Percentiles rank a stretch among this genome's conserved stretches.
phyloP scores from a whole-genome alignment of 2,888 invertebrate genomes.

The Tridacna gigas region DNA sequence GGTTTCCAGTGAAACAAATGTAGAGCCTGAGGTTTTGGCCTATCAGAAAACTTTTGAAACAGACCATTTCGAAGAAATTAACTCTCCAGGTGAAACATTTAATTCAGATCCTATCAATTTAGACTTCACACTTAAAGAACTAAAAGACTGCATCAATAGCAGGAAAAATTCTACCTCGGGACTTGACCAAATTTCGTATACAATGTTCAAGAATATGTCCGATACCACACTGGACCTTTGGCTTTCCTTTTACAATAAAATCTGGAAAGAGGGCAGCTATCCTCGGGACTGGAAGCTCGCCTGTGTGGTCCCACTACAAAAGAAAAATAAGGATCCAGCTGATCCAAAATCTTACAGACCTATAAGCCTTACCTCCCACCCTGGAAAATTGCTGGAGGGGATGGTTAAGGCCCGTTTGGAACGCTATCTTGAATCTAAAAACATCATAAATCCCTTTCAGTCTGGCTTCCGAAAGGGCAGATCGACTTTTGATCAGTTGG shows the following conservation, averaged over 20 bases:
- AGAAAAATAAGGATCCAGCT: conserved; percentile 8
- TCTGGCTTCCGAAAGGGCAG: conserved; percentile 26
- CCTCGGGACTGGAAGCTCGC: conserved; percentile 32
- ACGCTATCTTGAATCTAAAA: conserved; percentile 20
- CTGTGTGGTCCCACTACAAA: conserved; percentile 32
- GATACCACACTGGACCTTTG: not conserved
- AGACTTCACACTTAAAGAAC: conserved; percentile 22
- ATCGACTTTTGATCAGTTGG: conserved; percentile 16
- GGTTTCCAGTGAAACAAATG: conserved; percentile 20
- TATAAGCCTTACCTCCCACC: conserved; percentile 36
- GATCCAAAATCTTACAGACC: conserved; percentile 36
- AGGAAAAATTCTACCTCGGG: conserved; percentile 18
- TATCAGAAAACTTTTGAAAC: conserved; percentile 7
- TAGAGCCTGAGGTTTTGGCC: conserved; percentile 9
- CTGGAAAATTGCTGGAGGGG: conserved; percentile 32
- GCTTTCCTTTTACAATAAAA: not conserved
- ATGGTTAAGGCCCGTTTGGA: conserved; percentile 26
- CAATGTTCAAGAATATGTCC: conserved; percentile 3
- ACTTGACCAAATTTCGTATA: conserved; percentile 7
- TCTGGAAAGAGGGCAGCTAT: conserved; percentile 7
- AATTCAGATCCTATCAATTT: no score
- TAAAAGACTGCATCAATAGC: conserved; percentile 6
- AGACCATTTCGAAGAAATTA: no score
- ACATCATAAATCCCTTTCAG: conserved; percentile 24
- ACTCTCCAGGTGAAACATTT: no score